Evolutionary conservation across 2,797 vertebrate genomes (phyloP).

Genomic region (Pangasius larnaudii): DNA sequence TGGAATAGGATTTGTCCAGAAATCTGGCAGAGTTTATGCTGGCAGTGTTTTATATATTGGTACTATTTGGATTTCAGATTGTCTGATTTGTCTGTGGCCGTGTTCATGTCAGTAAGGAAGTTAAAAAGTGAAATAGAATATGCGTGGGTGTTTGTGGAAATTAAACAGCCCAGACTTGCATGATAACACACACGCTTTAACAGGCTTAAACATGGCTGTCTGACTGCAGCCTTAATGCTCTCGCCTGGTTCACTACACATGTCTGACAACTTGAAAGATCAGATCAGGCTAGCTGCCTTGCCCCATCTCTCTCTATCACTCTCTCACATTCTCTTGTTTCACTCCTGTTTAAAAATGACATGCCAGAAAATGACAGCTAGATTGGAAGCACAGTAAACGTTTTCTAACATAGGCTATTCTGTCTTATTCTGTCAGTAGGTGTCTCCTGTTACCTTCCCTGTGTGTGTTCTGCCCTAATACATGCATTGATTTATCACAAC

Average conservation of each 20-base stretch:
- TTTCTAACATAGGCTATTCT: not conserved
- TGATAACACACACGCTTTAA: constrained; percentile 11
- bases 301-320: constrained; percentile 4
- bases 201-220: constrained; percentile 42
- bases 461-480: not conserved
- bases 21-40: not conserved
- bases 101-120: constrained; percentile 27
- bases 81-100: constrained; percentile 54
- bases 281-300: constrained; percentile 21
- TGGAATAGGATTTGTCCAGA: not conserved
- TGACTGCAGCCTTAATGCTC: constrained; percentile 29
- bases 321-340: constrained; percentile 28
- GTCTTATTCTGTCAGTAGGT: constrained; percentile 6
- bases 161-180: not conserved
- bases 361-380: constrained; percentile 36
- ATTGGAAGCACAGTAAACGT: constrained; percentile 31
- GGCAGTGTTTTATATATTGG: constrained; percentile 48
- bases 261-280: constrained; percentile 48
- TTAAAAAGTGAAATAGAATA: constrained; percentile 4
- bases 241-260: constrained; percentile 43
- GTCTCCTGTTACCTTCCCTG: constrained; percentile 11
- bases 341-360: constrained; percentile 9
- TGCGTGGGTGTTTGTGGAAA: constrained; percentile 20
- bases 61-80: constrained; percentile 54
- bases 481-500: constrained; percentile 18